Conservation (phyloP, 2,797 vertebrate species). For the Harpagifer antarcticus region DNA sequence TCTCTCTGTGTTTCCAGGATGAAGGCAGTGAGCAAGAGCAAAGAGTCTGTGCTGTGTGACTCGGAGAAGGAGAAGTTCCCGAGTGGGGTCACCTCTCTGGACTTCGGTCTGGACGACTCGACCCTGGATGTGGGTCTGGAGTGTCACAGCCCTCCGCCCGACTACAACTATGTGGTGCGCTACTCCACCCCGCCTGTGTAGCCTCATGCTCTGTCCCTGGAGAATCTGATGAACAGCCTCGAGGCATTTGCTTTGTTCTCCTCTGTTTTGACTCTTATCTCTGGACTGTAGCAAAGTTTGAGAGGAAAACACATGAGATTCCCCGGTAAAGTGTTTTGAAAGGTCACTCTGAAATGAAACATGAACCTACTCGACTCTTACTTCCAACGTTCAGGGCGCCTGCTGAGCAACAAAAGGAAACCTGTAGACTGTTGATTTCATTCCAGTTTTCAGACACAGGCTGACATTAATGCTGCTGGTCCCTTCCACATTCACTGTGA, state of each 20-base stretch:
- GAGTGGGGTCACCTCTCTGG: slow-evolving; percentile 80
- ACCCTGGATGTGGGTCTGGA: slow-evolving; percentile 89
- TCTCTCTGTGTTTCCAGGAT: slow-evolving; percentile 79
- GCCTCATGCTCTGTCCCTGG: slow-evolving; percentile 10
- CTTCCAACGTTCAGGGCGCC: slow-evolving; percentile 22
- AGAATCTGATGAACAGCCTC: slow-evolving; percentile 44
- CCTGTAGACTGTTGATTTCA: slow-evolving; percentile 40
- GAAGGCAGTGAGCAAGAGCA: slow-evolving; percentile 91
- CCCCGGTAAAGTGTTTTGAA: slow-evolving; percentile 33
- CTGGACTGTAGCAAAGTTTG: slow-evolving; percentile 35
- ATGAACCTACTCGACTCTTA: slow-evolving; percentile 25
- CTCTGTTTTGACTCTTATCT: slow-evolving; percentile 44
- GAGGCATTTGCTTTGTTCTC: slow-evolving; percentile 45
- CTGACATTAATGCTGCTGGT: slow-evolving; percentile 64
- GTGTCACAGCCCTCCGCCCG: slow-evolving; percentile 94
- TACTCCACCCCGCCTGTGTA: slow-evolving; percentile 92
- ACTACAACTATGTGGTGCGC: slow-evolving; percentile 94
- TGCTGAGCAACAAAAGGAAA: slow-evolving; percentile 41
- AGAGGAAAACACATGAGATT: slow-evolving; percentile 47
- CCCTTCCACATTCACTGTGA: slow-evolving; percentile 72
- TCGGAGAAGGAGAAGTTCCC: slow-evolving; percentile 86
- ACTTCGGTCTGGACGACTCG: slow-evolving; percentile 90
- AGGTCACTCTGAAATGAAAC: slow-evolving; percentile 30
- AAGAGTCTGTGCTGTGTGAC: slow-evolving; percentile 89
- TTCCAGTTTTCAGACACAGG: slow-evolving; percentile 46